Evolutionary conservation across 1,140 invertebrate species (phyloP), one percentile per base, ranked within the genome.

Genomic region (Mercenaria mercenaria): DNA sequence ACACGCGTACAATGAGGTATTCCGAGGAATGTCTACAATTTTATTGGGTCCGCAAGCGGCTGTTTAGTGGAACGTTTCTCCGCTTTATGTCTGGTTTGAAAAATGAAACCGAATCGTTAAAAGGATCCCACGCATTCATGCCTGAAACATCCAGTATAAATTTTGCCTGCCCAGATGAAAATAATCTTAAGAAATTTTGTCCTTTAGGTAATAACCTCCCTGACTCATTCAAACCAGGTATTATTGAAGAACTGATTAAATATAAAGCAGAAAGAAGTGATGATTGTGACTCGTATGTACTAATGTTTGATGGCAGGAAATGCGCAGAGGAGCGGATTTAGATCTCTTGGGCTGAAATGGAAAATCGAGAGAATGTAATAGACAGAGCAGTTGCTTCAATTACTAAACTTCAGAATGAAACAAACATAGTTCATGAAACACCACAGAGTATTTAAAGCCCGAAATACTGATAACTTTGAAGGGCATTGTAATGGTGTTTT

Each of bases 21-120:
- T 26, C 18, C 26, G 47, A 79, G 29, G 13, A 20, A 8, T 26
- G 23, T 8, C 18, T 79, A 2, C 18, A 79, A 37, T 79, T 79
- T 20, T 79, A 41, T 20, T 79, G 76, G 76, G 13, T 79, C 2
- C 43, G 76, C 2, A 79, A 79, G n/a, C 37, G 39, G n/a, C 29
- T 79, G 20, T 85, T 85, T 74, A 67, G 67, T 56, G 83, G 47
- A 32, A n/a, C 26, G 15, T 85, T 85, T 56, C n/a, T 85, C 15
- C 64, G 83, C 15, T 85, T 74, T 52, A 74, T 76, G 67, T 67
- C 64, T n/a, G 83, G 83, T 2, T 11, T 50, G 10, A 56, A 43
- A 84, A 67, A 84, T 50, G 59, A 47, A 43, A 67, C 59, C 10
- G 10, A 18, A 11, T 26, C n/a, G 4, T 0, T 72, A 32, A 29